Base-by-base conservation (phyloP, 2,113 vertebrate species). In the Proterorhinus semilunaris region DNA sequence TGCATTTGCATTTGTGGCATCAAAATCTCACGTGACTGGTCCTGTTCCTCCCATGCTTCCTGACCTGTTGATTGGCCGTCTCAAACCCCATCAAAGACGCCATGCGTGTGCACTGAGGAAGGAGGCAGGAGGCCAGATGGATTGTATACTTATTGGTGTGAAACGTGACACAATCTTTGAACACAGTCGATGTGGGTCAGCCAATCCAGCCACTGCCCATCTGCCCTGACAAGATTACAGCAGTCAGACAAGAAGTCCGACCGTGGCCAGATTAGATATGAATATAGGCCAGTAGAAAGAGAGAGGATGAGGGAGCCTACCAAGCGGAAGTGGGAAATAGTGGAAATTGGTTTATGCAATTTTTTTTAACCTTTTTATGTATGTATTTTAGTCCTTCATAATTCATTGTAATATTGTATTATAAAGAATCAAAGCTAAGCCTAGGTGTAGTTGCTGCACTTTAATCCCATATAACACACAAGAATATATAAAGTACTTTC, bases 141-240 rank as follows among this genome's bases (percentile, higher is more conserved):
- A 72, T 72, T 36, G 27, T 36, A 65, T 72, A 55, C 67, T 44
- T 72, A 69, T 75, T 4, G 27, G 77, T 74, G 76, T 70, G 62
- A 83, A 84, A 82, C 6, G 11, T 84, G 78, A 80, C 13, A 49
- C 65, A 75, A 63, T 7, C 36, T 68, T 64, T 68, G 54, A 85
- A 83, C 77, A 45, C 66, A 59, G 75, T 55, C 80, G 82, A 90
- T 91, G 78, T 91, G 90, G 89, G 90, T 88, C 86, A 89, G 58
- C 16, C 57, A 79, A 75, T 79, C 17, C 72, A 80, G 69, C 6
- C 13, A 76, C 50, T 75, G 46, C 74, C 90, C 91, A 93, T 93
- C 91, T 93, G 92, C 87, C 90, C 86, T 90, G 86, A 90, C 90
- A 91, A 90, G 91, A 93, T 93, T 93, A 93, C 83, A 91, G 77